Percentiles rank a stretch among this genome's conserved stretches.
phyloP scores from a whole-genome alignment of 64 coral and sea anemone genomes.

The Trachythela sp. region DNA sequence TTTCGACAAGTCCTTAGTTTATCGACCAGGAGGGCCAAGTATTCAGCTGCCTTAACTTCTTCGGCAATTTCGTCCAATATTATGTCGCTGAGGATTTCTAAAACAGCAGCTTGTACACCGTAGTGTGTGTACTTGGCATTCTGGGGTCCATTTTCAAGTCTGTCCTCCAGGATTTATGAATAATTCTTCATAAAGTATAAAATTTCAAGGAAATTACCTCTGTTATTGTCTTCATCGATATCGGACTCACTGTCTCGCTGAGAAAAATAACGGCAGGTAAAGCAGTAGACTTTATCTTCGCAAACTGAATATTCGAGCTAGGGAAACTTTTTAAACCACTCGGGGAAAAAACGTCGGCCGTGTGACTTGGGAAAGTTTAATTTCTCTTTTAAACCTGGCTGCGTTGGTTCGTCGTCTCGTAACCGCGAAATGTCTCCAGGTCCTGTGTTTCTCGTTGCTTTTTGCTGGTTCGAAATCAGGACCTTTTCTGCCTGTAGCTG shows the following conservation, averaged over 20 bases:
- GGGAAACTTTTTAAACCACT: neutral
- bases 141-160: neutral
- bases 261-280: neutral
- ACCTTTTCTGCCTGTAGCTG: too few relatives aligned
- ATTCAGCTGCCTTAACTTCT: neutral
- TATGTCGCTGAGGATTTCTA: neutral
- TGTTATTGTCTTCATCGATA: too few relatives aligned
- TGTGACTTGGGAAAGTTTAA: neutral
- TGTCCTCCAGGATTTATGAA: too few relatives aligned
- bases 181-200: too few relatives aligned
- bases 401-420: neutral
- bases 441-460: neutral
- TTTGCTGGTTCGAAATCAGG: too few relatives aligned
- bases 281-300: neutral
- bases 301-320: neutral
- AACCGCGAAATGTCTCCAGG: neutral
- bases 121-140: neutral
- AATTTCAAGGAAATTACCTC: too few relatives aligned
- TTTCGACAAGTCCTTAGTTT: neutral
- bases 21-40: neutral
- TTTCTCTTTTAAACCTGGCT: neutral
- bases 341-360: neutral
- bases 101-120: neutral
- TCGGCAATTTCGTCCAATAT: neutral
- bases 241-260: neutral